Evolutionary conservation across 2,113 vertebrate genomes (phyloP), one percentile per base, ranked within the genome.

Genomic region (Polyodon spathula): DNA sequence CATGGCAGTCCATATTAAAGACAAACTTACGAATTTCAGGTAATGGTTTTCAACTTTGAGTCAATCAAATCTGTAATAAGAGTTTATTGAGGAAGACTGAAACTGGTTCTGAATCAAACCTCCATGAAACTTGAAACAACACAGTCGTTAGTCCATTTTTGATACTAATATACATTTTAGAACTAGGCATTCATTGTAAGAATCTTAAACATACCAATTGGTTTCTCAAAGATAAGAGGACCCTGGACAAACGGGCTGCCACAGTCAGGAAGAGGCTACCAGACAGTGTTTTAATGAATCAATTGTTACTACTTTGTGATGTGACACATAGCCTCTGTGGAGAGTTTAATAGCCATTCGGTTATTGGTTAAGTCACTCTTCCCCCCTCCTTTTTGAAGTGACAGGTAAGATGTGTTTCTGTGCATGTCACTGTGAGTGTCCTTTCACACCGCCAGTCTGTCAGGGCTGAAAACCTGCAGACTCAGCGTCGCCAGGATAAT

Each of bases 401-500:
- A 55, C 53, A 55, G 53, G 53, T 37, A 55, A 17, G 53, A 55
- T 16, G 27, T 16, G 4, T 55, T 55, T 55, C 16, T 16, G 53
- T 9, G 53, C 17, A 17, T 55, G 53, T 55, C 53, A 55, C 16
- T 17, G 17, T 4, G 16, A 55, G 8, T 37, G 15, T 55, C 6
- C 48, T 38, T 55, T 55, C 53, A 55, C 53, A 55, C 53, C 11
- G 53, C 53, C 53, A 11, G 27, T 55, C 53, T 55, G 53, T 55
- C 53, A 55, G 8, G 11, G 53, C 7, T 55, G 53, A 55, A 55
- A 55, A 16, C 53, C 53, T 55, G 37, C 53, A 55, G 53, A 55
- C 53, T 55, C 8, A 8, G 17, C 27, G 53, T 17, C 53, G 4
- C 53, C 53, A 55, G 53, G 53, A 17, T 55, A 55, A 55, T 55